Conservation (phyloP, 2,113 vertebrate genomes). For the Crotalus viridis region DNA sequence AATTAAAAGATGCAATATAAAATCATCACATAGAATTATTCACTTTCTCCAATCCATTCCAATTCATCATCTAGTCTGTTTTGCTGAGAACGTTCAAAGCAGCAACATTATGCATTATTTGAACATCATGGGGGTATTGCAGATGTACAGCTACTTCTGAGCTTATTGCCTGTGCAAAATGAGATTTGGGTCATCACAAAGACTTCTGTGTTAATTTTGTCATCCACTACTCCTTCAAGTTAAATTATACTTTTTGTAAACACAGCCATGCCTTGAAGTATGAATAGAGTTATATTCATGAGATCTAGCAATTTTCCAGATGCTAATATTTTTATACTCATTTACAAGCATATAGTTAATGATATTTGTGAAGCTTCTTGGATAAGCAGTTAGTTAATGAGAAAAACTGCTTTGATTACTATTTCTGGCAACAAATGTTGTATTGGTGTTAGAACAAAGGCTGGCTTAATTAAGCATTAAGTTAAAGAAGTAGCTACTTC, state of each 20-base stretch:
- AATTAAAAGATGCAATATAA: neutral
- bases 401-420: conserved; percentile 33
- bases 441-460: conserved; percentile 14
- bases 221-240: neutral
- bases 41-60: neutral
- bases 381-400: conserved; percentile 11
- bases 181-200: neutral
- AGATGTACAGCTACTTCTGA: neutral
- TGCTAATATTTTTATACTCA: conserved; percentile 48
- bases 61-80: neutral
- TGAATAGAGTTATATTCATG: neutral
- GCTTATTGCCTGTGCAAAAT: neutral
- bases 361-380: conserved; percentile 5
- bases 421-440: conserved; percentile 27
- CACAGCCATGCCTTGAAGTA: neutral
- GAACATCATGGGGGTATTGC: neutral
- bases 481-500: conserved; percentile 14
- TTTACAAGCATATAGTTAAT: conserved; percentile 4
- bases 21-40: neutral
- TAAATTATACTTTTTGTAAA: neutral
- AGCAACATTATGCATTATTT: neutral
- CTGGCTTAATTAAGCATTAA: conserved; percentile 19
- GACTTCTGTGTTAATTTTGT: neutral
- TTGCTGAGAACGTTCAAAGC: neutral
- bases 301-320: conserved; percentile 9